Percentiles rank a stretch among this genome's conserved stretches.
Evolutionary conservation across 2,113 vertebrate species (phyloP).

Genomic region (Mesembrinibis cayennensis): DNA sequence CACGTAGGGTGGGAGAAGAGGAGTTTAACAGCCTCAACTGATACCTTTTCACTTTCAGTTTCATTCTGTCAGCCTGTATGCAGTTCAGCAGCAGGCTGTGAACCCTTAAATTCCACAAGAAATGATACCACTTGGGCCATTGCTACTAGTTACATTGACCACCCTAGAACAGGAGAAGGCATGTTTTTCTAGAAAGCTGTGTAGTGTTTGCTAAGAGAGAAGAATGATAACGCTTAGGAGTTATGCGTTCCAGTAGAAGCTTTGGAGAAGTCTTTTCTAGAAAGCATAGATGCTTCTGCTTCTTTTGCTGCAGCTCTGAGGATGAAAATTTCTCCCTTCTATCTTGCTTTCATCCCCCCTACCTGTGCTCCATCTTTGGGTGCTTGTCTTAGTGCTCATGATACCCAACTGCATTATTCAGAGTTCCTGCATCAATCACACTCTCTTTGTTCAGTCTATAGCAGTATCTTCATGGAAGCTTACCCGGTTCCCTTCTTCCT

Average conservation of each 20-base stretch:
- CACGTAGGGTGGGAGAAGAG: neutral
- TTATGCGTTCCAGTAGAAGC: neutral
- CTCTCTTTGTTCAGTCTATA: neutral
- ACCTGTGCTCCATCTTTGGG: neutral
- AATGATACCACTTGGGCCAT: neutral
- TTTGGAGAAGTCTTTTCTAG: neutral
- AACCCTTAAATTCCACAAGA: neutral
- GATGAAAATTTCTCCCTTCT: neutral
- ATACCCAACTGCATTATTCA: neutral
- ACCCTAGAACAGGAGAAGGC: neutral
- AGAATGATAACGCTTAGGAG: neutral
- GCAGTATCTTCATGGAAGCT: neutral
- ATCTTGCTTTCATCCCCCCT: fast-evolving
- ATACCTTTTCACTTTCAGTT: neutral
- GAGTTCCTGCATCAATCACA: neutral
- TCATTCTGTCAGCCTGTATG: neutral
- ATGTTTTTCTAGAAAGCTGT: neutral
- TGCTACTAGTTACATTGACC: neutral
- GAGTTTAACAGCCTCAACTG: neutral
- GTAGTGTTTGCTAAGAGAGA: neutral
- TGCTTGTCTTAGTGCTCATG: neutral
- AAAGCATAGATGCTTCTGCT: neutral
- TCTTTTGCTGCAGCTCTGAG: neutral
- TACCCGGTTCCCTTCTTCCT: neutral
- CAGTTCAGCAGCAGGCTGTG: neutral